phyloP scores from a whole-genome alignment of 92 coral and sea anemone species.

The Parazoanthus atlanticus region DNA sequence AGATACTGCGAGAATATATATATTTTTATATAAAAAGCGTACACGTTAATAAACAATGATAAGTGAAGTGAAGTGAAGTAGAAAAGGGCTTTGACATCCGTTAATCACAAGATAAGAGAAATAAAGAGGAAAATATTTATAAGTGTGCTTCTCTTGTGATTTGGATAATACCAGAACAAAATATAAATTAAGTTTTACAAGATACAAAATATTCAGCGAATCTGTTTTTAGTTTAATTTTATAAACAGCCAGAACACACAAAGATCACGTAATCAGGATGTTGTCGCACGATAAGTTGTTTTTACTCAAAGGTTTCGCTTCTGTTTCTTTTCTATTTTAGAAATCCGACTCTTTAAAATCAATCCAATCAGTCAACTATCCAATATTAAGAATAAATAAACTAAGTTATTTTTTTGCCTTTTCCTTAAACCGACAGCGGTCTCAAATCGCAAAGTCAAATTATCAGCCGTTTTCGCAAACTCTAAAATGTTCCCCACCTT shows the following conservation, averaged over 20 bases:
- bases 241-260: background rate
- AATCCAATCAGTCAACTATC: background rate
- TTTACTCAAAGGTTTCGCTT: background rate
- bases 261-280: background rate
- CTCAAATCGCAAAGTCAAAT: background rate
- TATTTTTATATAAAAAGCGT: too few species aligned
- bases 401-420: background rate
- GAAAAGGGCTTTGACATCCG: background rate
- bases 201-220: background rate
- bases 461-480: background rate
- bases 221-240: too few species aligned
- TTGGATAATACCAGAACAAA: too few species aligned
- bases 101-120: background rate
- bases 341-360: background rate
- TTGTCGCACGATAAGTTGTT: background rate
- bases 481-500: background rate
- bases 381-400: background rate
- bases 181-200: too few species aligned
- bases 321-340: background rate
- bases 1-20: background rate
- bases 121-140: background rate
- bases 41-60: background rate
- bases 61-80: too few species aligned
- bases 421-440: background rate
- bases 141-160: too few species aligned